A percentile compares a stretch with the other conserved stretches of the same genome.
phyloP scores from a whole-genome alignment of 2,113 vertebrate genomes.

The Oreochromis aureus region DNA sequence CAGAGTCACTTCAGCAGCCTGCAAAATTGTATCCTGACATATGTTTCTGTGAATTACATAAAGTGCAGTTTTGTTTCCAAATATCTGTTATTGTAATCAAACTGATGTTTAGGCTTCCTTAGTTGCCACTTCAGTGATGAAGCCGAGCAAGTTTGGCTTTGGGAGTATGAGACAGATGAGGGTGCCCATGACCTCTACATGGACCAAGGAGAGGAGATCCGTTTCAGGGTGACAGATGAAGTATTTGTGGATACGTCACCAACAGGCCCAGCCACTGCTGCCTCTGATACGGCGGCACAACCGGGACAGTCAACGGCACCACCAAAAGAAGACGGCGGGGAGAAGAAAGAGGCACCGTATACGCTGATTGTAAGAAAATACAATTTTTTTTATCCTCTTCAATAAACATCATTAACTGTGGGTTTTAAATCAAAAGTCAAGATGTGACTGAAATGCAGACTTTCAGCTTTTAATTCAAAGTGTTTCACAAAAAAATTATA shows the following conservation, averaged over 20 bases:
- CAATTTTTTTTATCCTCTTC: neutral
- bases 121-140: conserved; percentile 82
- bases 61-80: neutral
- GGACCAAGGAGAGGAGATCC: conserved; percentile 94
- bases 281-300: conserved; percentile 49
- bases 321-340: conserved; percentile 41
- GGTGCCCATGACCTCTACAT: conserved; percentile 97
- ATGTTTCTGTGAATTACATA: neutral
- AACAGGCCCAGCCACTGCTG: conserved; percentile 78
- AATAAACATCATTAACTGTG: neutral
- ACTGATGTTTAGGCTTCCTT: conserved; percentile 53
- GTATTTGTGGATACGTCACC: conserved; percentile 93
- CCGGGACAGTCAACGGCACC: conserved; percentile 28
- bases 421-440: neutral
- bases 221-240: conserved; percentile 91
- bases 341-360: conserved; percentile 91
- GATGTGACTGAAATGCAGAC: neutral
- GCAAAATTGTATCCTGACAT: conserved; percentile 91
- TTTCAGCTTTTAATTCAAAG: neutral
- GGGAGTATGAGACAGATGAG: conserved; percentile 97
- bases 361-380: conserved; percentile 81
- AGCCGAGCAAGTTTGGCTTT: conserved; percentile 95
- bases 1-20: conserved; percentile 91
- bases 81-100: neutral
- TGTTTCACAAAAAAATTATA: neutral